Base-by-base conservation (phyloP, 2,888 invertebrate genomes). In the Rugalucina vietnamica region DNA sequence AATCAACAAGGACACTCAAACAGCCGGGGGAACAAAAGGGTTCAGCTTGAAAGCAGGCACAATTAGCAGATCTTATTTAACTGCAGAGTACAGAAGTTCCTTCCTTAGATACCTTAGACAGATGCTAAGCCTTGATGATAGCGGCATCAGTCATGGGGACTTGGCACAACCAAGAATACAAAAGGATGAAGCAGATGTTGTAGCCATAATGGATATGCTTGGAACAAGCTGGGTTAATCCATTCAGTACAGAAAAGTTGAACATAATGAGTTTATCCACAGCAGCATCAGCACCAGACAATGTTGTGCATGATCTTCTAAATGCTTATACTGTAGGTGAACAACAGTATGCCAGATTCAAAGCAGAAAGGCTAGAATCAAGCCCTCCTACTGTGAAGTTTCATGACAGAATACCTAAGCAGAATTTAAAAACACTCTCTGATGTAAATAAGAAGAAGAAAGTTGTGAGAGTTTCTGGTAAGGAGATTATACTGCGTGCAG, bases 1-100 rank as follows among this genome's bases (percentile, higher is more conserved):
- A 29, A 73, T 82, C 0, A 85, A 86, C 43, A 86, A 76, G 36
- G 86, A 86, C 36, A 86, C 84, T 18, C 77, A 84, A 78, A 88
- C 86, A 21, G 32, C 77, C 65, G 82, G 80, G 74, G 82, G 84
- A 32, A 87, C 75, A 32, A 71, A 39, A 34, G 71, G 78, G 57
- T 76, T 87, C 54, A 80, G 83, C 39, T 54, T 87, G 49, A 79
- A 81, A 29, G 27, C 72, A 69, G 71, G 81, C n/a, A 84, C 85
- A 39, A 76, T 88, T 14, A 76, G 36, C n/a, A 69, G 79, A 50
- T 87, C 81, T 39, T 76, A 81, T 54, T 50, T 88, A 12, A 84
- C 72, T 27, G 82, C n/a, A n/a, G n/a, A n/a, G n/a, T n/a, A n/a
- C 43, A 43, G 8, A 43, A 8, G 43, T 43, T 8, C 43, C 43